Evolutionary conservation across 2,113 vertebrate species (phyloP).

Genomic region (Cephalopholis sonnerati): DNA sequence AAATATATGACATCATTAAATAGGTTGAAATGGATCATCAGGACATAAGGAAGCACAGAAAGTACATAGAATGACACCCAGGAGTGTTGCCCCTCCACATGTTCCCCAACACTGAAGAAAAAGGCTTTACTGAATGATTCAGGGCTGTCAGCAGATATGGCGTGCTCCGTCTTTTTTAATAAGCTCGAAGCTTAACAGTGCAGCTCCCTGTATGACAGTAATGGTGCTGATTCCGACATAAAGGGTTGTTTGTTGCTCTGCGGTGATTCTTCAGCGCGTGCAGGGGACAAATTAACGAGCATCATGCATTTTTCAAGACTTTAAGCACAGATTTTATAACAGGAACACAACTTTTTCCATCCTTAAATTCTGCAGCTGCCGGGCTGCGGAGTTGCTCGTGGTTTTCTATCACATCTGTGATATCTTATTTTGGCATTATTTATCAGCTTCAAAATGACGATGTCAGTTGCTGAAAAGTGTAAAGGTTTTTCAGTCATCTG

Average conservation of each 20-base stretch:
- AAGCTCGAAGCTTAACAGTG: conserved; percentile 50
- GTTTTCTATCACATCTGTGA: conserved; percentile 13
- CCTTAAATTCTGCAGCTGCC: conserved; percentile 10
- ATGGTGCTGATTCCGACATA: conserved; percentile 59
- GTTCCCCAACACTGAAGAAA: conserved; percentile 38
- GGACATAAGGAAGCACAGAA: conserved; percentile 16
- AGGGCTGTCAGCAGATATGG: conserved; percentile 27
- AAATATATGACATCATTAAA: conserved; percentile 52
- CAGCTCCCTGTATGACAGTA: conserved; percentile 34
- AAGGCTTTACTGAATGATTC: conserved; percentile 30
- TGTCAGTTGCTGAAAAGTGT: conserved; percentile 20
- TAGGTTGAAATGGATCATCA: conserved; percentile 21
- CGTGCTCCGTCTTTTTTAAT: conserved; percentile 68
- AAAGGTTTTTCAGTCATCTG: neutral
- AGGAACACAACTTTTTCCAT: conserved; percentile 17
- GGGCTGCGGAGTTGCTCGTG: neutral
- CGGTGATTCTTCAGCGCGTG: conserved; percentile 42
- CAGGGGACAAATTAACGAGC: conserved; percentile 36
- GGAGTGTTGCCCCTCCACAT: conserved; percentile 19
- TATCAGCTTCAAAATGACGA: conserved; percentile 45
- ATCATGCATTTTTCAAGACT: conserved; percentile 56
- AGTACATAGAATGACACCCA: conserved; percentile 32
- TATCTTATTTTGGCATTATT: conserved; percentile 23
- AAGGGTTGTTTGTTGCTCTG: conserved; percentile 45
- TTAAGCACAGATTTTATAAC: conserved; percentile 1